A percentile compares a stretch with the other conserved stretches of the same genome.
phyloP scores from a whole-genome alignment of 2,888 invertebrate species.

The Meiosimyza platycephala region DNA sequence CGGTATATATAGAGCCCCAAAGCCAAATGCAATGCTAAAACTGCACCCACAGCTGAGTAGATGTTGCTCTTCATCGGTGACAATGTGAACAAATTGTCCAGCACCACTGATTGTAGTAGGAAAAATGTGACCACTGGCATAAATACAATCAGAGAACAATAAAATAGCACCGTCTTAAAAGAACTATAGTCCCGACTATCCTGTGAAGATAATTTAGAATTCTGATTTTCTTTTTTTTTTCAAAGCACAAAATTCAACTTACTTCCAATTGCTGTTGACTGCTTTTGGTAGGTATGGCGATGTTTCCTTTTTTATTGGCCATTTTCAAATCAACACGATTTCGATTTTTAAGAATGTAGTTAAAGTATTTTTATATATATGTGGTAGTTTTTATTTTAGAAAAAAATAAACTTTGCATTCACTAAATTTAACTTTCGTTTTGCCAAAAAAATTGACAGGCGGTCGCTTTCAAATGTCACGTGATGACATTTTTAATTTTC shows the following conservation, averaged over 20 bases:
- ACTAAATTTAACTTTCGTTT: neutral
- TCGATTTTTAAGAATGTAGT: too few species aligned
- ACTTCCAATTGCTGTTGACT: slow-evolving; percentile 41
- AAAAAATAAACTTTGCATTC: neutral
- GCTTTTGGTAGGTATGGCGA: slow-evolving; percentile 21
- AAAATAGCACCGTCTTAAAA: slow-evolving; percentile 81
- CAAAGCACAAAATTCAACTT: slow-evolving; percentile 23
- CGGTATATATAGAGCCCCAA: slow-evolving; percentile 82
- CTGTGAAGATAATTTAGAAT: slow-evolving; percentile 46
- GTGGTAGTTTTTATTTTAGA: neutral
- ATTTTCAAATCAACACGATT: neutral
- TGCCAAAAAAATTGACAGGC: slow-evolving; percentile 22
- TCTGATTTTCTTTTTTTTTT: too few species aligned
- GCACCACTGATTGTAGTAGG: slow-evolving; percentile 74
- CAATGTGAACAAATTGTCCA: slow-evolving; percentile 74
- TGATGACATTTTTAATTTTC: slow-evolving; percentile 24
- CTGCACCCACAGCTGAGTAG: slow-evolving; percentile 81
- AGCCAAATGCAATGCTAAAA: slow-evolving; percentile 80
- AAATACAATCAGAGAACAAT: slow-evolving; percentile 80
- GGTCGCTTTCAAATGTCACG: slow-evolving; percentile 7
- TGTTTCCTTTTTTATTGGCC: slow-evolving; percentile 28
- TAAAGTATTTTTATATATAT: neutral
- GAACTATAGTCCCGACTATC: slow-evolving; percentile 74
- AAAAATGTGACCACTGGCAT: slow-evolving; percentile 83
- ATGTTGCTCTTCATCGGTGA: slow-evolving; percentile 77